Base-by-base conservation (phyloP, 2,797 vertebrate species). In the Taenioides sp. region DNA sequence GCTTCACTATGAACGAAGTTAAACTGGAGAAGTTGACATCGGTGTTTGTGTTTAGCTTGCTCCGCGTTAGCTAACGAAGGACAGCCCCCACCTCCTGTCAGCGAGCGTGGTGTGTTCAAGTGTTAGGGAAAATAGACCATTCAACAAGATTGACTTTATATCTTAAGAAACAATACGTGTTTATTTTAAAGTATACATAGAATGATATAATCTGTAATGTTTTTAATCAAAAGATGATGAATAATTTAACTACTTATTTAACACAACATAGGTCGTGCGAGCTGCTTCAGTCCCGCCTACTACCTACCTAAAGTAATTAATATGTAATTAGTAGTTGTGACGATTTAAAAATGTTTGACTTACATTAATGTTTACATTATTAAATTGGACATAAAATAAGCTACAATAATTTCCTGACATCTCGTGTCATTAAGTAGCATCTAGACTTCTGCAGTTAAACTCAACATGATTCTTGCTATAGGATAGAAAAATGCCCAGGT, bases 41-140 rank as follows among this genome's bases (percentile, higher is more conserved):
- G 80, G 50, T 77, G 77, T 77, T 77, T 76, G 73, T 78, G 77
- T 77, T 77, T 76, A 77, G 74, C 78, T 83, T 43, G 60, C 34
- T 17, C 1, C 18, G 57, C 65, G 74, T 69, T 83, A 80, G 57
- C 64, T 62, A 85, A 84, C 59, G 57, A 80, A 84, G 82, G 83
- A 78, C 75, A 86, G 69, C 72, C 55, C 49, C 55, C 57, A 18
- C 5, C 79, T 76, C 55, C 79, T 84, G 83, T 88, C 84, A 88
- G 68, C 57, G 14, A 31, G 12, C 2, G 17, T 67, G 75, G 5
- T 12, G 4, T 5, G 2, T 77, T 81, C 2, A 7, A 0, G 63
- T 43, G 20, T 7, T 10, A 77, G 65, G 84, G 86, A 86, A 82
- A 84, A 55, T 2, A 3, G 52, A 0, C 0, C 7, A 40, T 67